A percentile compares a stretch with the other conserved stretches of the same genome.
These are phyloP conservation scores for Oreochromis tanganicae DNA, from an alignment of 2,113 vertebrate species.

Conservation along the genomic window DNA sequence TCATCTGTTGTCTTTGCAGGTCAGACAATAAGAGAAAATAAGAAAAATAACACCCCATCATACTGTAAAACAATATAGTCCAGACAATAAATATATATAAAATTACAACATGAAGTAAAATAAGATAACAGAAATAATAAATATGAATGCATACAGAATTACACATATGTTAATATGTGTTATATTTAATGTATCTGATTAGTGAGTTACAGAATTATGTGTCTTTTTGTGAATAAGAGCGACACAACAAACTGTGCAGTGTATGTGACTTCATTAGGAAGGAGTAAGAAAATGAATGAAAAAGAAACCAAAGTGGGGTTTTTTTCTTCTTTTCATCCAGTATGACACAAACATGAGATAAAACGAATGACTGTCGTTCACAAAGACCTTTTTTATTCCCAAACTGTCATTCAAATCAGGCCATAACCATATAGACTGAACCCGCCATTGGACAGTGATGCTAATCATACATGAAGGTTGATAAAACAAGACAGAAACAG, in stretches of 20 bases:
- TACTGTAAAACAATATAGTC: neutral
- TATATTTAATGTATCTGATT: neutral
- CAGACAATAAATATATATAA: neutral
- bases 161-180: neutral
- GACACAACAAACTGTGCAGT: neutral
- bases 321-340: neutral
- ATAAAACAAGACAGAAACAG: neutral
- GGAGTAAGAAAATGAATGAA: neutral
- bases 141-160: neutral
- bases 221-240: neutral
- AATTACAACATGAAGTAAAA: neutral
- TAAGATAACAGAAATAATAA: neutral
- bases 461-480: neutral
- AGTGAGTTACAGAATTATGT: neutral
- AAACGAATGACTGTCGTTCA: neutral
- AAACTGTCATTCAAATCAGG: neutral
- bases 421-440: neutral
- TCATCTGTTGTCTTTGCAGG: neutral
- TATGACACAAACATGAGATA: neutral
- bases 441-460: neutral
- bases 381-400: neutral
- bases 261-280: neutral
- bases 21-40: neutral
- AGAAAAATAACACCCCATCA: neutral
- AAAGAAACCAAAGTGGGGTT: neutral